These are phyloP conservation scores for Eulemur coronatus DNA, from an alignment of 2,797 vertebrate species.

Conservation along the genomic window DNA sequence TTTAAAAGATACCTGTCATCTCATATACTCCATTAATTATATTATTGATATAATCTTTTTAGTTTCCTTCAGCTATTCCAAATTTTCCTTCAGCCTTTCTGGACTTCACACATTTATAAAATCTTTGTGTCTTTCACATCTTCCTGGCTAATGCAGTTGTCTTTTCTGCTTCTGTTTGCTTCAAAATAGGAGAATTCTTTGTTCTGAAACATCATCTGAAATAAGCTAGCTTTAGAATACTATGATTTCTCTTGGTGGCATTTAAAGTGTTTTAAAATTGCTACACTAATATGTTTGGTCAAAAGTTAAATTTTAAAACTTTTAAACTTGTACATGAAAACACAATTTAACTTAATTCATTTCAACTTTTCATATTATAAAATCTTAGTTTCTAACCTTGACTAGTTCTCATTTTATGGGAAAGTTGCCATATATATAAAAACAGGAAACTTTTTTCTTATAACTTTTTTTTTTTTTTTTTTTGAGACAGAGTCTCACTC, in stretches of 20 bases:
- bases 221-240: neutral
- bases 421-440: neutral
- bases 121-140: slow-evolving; percentile 41
- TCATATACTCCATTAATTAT: neutral
- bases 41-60: neutral
- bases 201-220: slow-evolving; percentile 16
- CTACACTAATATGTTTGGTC: neutral
- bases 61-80: slow-evolving; percentile 40
- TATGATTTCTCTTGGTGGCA: neutral
- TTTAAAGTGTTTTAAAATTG: neutral
- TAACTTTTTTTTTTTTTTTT: neutral
- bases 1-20: slow-evolving; percentile 33
- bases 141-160: slow-evolving; percentile 42
- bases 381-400: slow-evolving; percentile 31
- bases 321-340: slow-evolving; percentile 15
- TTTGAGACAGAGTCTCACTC: no score
- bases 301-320: slow-evolving; percentile 25
- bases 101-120: slow-evolving; percentile 54
- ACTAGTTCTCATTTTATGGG: slow-evolving; percentile 5
- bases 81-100: slow-evolving; percentile 26
- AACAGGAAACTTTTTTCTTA: slow-evolving; percentile 34
- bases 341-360: slow-evolving; percentile 2
- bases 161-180: slow-evolving; percentile 43
- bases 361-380: slow-evolving; percentile 36
- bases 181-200: neutral